Conservation (phyloP, 2,797 vertebrate genomes). For the Melanotaenia pygmaea region DNA sequence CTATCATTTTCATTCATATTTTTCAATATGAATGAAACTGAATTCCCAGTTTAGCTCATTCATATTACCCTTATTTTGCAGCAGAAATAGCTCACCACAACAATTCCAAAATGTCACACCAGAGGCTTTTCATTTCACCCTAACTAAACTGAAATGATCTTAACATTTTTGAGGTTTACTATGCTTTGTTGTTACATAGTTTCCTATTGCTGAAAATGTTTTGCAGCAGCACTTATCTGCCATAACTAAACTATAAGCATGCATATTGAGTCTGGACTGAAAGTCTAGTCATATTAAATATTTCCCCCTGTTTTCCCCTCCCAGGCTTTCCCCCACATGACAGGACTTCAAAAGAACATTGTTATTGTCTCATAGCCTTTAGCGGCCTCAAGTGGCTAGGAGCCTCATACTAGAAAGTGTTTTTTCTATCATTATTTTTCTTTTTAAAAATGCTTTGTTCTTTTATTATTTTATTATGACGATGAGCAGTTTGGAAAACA, state of each 20-base stretch:
- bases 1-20: slow-evolving; percentile 48
- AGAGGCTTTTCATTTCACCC: neutral
- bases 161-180: neutral
- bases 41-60: slow-evolving; percentile 4
- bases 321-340: neutral
- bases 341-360: neutral
- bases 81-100: neutral
- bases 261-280: neutral
- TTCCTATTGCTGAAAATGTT: neutral
- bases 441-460: neutral
- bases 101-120: neutral
- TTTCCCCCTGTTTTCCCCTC: neutral
- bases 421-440: neutral
- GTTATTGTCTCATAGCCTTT: slow-evolving; percentile 38
- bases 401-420: neutral
- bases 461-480: neutral
- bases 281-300: slow-evolving; percentile 3
- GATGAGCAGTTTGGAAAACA: neutral
- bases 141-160: neutral
- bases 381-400: slow-evolving; percentile 69
- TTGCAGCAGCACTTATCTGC: neutral
- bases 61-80: neutral
- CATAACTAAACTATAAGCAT: neutral
- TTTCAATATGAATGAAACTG: slow-evolving; percentile 37
- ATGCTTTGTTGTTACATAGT: neutral